Evolutionary conservation across 2,888 invertebrate genomes (phyloP).

Genomic region (Chrysotoxum bicinctum): DNA sequence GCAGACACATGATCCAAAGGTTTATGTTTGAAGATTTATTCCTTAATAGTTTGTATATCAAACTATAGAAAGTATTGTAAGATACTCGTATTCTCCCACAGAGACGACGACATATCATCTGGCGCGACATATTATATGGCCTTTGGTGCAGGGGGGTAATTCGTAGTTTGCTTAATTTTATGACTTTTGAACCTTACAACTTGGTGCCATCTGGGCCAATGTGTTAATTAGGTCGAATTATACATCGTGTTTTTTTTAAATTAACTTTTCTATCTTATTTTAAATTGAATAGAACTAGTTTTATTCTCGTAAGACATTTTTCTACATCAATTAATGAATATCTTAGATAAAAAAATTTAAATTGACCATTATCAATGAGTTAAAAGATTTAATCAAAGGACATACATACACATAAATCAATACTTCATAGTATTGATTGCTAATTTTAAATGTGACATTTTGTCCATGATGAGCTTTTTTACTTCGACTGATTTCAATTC

Average conservation of each 20-base stretch:
- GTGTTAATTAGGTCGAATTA: not conserved
- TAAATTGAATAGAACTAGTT: not conserved
- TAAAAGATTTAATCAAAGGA: too few relatives aligned
- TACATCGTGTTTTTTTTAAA: not conserved
- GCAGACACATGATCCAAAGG: constrained; percentile 16
- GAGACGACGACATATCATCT: not conserved
- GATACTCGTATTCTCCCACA: constrained; percentile 1
- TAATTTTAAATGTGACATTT: too few relatives aligned
- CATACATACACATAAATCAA: too few relatives aligned
- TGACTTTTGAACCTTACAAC: constrained; percentile 1
- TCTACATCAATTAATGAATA: too few relatives aligned
- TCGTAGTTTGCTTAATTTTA: not conserved
- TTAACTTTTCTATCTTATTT: not conserved
- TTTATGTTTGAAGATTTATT: constrained; percentile 17
- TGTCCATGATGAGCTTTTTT: too few relatives aligned
- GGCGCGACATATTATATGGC: not conserved
- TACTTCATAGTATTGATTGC: too few relatives aligned
- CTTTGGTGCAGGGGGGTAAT: not conserved
- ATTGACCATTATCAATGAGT: too few relatives aligned
- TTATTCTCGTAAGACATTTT: too few relatives aligned
- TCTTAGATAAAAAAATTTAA: too few relatives aligned
- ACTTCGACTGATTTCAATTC: too few relatives aligned
- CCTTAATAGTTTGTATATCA: not conserved
- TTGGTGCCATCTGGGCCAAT: not conserved
- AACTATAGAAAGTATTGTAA: not conserved